Evolutionary conservation across 2,888 invertebrate genomes (phyloP), one percentile per base, ranked within the genome.

Genomic region (Subacronicta megacephala): DNA sequence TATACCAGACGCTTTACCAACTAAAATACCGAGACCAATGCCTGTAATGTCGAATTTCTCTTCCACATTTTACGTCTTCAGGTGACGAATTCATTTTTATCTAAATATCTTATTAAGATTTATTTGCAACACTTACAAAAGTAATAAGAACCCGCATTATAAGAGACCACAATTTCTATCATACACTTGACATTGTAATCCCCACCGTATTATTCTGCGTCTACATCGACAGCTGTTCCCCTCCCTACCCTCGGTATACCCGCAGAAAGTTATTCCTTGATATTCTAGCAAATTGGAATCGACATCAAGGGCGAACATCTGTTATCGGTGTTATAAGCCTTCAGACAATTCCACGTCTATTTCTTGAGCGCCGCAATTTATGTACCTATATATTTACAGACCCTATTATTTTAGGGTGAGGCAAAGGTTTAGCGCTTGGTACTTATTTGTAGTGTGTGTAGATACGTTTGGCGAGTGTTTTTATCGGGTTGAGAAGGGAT

Each of bases 231-330:
- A 61, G 41, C 55, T 61, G 49, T 36, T 35, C 4, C 41, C 29
- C 12, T 51, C 42, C 65, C 45, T 52, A 36, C n/a, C n/a, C 44
- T 50, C 45, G 44, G 38, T 37, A 40, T 29, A 16, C 33, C 7
- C 6, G 4, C 12, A 43, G 7, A 16, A 29, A 43, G 3, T 59
- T 17, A 31, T 53, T 53, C 7, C 43, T 40, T 47, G 40, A 53
- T 64, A 41, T 60, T 47, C 54, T 66, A 60, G 47, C 47, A 54
- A 66, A 66, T 66, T 64, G 65, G 52, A 31, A 65, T 63, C 36
- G 36, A 35, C 43, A 42, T 51, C 29, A 47, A 53, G 43, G 60
- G 16, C 35, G 26, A 31, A 38, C 36, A 44, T 18, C 44, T 40
- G 37, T 60, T 44, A 64, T 31, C 23, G 10, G n/a, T n/a, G 13